These are phyloP conservation scores for Diabrotica balteata DNA, from an alignment of 2,888 invertebrate genomes.

Conservation along the genomic window DNA sequence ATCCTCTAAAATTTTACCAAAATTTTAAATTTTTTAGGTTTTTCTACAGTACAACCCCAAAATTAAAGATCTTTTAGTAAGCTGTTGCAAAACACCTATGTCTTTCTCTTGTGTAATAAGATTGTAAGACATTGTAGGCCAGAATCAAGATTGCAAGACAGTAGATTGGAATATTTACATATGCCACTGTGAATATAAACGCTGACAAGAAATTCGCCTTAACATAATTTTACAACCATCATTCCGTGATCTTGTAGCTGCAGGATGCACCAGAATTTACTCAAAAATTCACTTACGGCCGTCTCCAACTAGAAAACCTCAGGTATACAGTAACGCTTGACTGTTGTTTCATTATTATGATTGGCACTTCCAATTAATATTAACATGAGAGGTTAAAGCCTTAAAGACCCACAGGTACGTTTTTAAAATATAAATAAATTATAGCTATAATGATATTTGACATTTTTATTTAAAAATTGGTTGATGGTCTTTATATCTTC, in stretches of 20 bases:
- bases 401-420: constrained; percentile 19
- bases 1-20: no score
- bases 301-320: not conserved
- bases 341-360: constrained; percentile 70
- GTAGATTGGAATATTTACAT: no score
- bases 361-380: constrained; percentile 82
- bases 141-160: no score
- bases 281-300: constrained; percentile 15
- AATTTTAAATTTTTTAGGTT: no score
- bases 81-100: no score
- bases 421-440: constrained; percentile 14
- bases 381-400: constrained; percentile 63
- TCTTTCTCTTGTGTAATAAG: no score
- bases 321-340: constrained; percentile 17
- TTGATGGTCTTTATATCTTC: constrained; percentile 13
- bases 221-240: constrained; percentile 10
- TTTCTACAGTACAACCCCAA: no score
- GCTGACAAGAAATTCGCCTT: not conserved
- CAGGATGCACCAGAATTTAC: constrained; percentile 3
- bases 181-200: no score
- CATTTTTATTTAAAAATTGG: constrained; percentile 9
- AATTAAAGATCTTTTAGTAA: no score
- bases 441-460: constrained; percentile 12
- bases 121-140: no score
- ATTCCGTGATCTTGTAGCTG: not conserved